A percentile compares a stretch with the other conserved stretches of the same genome.
Evolutionary conservation across 2,797 vertebrate species (phyloP).

Genomic region (Rhinogobio ventralis): DNA sequence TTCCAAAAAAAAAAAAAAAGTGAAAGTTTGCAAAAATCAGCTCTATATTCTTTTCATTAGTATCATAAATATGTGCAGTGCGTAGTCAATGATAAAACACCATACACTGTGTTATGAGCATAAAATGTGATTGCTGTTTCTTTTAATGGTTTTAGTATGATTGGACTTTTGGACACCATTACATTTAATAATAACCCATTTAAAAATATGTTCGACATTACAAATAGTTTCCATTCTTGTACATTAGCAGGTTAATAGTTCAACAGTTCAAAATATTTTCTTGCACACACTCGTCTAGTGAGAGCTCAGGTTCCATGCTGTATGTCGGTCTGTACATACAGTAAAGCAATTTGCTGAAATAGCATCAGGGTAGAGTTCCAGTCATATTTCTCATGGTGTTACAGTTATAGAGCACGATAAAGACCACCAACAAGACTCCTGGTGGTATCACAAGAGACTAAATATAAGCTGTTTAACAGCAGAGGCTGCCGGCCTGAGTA

Average conservation of each 20-base stretch:
- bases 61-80: background rate
- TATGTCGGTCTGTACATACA: slow-evolving; percentile 31
- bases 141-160: background rate
- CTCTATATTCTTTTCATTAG: background rate
- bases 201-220: slow-evolving; percentile 1
- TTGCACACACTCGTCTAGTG: slow-evolving; percentile 32
- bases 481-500: slow-evolving; percentile 28
- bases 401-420: slow-evolving; percentile 41
- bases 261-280: slow-evolving; percentile 45
- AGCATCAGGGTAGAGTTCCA: slow-evolving; percentile 39
- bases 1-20: background rate
- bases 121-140: background rate
- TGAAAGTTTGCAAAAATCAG: too few species aligned
- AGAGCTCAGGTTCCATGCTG: slow-evolving; percentile 33
- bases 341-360: slow-evolving; percentile 47
- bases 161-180: background rate
- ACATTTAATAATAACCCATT: background rate
- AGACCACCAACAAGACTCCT: slow-evolving; percentile 31
- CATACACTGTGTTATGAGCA: background rate
- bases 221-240: slow-evolving; percentile 31
- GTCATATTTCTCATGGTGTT: slow-evolving; percentile 48
- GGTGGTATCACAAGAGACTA: slow-evolving; percentile 3
- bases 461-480: slow-evolving; percentile 25
- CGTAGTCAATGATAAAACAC: background rate
- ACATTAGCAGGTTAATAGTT: slow-evolving; percentile 39